Evolutionary conservation across 35 echinoderm and acorn worm species (phyloP).

Genomic region (Hemicentrotus pulcherrimus): DNA sequence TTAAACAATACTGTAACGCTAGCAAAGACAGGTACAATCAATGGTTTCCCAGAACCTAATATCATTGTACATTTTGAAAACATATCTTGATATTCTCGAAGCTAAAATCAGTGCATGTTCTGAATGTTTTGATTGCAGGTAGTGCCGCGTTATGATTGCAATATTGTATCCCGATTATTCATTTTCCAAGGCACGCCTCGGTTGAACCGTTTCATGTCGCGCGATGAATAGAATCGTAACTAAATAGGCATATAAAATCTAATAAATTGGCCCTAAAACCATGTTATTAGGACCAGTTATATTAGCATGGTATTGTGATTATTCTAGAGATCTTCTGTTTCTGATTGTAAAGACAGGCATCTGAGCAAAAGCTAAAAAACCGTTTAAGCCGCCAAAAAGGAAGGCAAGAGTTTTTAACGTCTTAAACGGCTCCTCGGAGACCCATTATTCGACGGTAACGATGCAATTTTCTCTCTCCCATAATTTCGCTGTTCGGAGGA

Average conservation of each 20-base stretch:
- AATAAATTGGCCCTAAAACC: conserved; percentile 35
- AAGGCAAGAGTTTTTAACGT: neutral
- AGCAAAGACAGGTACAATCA: too few relatives aligned
- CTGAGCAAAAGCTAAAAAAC: neutral
- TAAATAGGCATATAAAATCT: conserved; percentile 18
- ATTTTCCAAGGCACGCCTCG: neutral
- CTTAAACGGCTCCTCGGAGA: neutral
- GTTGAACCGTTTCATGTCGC: neutral
- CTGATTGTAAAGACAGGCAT: conserved; percentile 9
- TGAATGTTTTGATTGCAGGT: too few relatives aligned
- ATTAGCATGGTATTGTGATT: conserved; percentile 29
- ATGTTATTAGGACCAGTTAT: conserved; percentile 33
- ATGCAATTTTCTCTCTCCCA: neutral
- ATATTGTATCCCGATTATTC: neutral
- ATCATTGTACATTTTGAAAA: too few relatives aligned
- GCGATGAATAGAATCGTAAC: neutral
- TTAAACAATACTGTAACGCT: too few relatives aligned
- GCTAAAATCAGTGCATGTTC: too few relatives aligned
- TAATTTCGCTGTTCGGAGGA: neutral
- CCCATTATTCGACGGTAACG: neutral
- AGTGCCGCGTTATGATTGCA: neutral
- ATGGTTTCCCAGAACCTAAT: too few relatives aligned
- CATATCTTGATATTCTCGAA: too few relatives aligned
- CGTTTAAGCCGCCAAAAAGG: neutral
- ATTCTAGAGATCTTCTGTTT: neutral